phyloP scores from a whole-genome alignment of 1,140 invertebrate species.

The Pollicipes pollicipes region DNA sequence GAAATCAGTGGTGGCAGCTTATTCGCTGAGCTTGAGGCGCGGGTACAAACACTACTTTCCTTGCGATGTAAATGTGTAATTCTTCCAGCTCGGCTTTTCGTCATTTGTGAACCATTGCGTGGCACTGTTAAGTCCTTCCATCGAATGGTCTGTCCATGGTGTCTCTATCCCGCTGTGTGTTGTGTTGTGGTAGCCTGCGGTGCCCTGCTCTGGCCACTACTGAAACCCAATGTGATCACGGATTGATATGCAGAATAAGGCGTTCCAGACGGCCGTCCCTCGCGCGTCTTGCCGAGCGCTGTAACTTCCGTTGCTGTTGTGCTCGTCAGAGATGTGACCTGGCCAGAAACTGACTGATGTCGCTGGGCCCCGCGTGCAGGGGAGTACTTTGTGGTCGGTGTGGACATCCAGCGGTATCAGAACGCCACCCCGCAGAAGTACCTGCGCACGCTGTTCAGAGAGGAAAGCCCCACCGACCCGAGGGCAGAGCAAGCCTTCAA shows the following conservation, averaged over 20 bases:
- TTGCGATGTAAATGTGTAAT: conserved; percentile 11
- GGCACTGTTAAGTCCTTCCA: too few species aligned
- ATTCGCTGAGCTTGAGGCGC: neutral
- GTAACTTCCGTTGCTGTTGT: conserved; percentile 22
- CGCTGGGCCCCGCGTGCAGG: too few species aligned
- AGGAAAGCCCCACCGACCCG: conserved; percentile 32
- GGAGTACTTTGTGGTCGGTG: conserved; percentile 75
- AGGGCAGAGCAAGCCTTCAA: conserved; percentile 39
- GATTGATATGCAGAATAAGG: neutral
- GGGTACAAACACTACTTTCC: neutral
- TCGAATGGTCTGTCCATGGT: too few species aligned
- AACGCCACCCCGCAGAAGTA: conserved; percentile 50
- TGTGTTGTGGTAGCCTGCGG: too few species aligned
- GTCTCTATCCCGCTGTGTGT: too few species aligned
- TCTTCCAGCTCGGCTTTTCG: conserved; percentile 9
- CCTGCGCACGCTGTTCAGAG: conserved; percentile 48
- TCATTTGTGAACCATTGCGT: too few species aligned
- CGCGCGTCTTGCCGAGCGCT: too few species aligned
- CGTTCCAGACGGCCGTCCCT: neutral
- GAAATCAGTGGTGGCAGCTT: neutral
- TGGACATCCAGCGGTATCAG: conserved; percentile 75
- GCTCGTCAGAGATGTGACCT: too few species aligned
- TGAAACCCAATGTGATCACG: neutral
- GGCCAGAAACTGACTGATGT: too few species aligned
- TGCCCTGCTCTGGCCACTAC: neutral